Percentiles rank a stretch among this genome's conserved stretches.
These are phyloP conservation scores for Scomber scombrus DNA, from an alignment of 2,113 vertebrate species.

Conservation along the genomic window DNA sequence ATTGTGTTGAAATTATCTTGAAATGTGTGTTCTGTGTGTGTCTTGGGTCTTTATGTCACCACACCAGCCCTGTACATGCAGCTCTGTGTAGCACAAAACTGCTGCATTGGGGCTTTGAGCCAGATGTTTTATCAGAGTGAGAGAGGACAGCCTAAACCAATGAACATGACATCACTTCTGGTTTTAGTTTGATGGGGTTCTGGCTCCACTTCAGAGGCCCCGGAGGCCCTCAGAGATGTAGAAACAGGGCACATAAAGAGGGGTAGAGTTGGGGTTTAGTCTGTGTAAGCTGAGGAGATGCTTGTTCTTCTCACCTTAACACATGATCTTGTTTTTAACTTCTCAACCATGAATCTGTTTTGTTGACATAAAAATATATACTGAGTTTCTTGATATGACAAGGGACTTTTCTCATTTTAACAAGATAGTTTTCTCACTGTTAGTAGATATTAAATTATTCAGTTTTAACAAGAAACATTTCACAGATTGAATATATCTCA, in stretches of 20 bases:
- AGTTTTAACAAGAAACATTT: too few species aligned
- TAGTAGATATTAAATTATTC: too few species aligned
- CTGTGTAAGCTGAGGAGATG: conserved; percentile 37
- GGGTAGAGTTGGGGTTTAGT: conserved; percentile 25
- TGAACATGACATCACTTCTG: conserved; percentile 74
- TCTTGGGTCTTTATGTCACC: conserved; percentile 24
- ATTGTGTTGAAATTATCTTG: neutral
- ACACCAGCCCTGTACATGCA: conserved; percentile 20
- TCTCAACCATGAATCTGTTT: conserved; percentile 15
- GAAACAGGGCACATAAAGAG: conserved; percentile 40
- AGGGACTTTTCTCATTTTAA: too few species aligned
- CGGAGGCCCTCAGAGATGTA: conserved; percentile 49
- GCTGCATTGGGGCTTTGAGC: conserved; percentile 23
- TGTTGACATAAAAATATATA: neutral
- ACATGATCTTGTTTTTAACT: conserved; percentile 20
- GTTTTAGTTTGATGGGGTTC: conserved; percentile 68
- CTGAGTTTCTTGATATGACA: neutral
- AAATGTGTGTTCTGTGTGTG: conserved; percentile 2
- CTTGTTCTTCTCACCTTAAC: conserved; percentile 42
- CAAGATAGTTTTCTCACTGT: too few species aligned
- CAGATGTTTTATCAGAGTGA: conserved; percentile 62
- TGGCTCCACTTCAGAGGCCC: conserved; percentile 72
- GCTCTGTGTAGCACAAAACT: conserved; percentile 22
- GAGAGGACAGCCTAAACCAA: conserved; percentile 54
- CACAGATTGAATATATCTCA: too few species aligned